These are phyloP conservation scores for Pachymerium ferrugineum DNA, from an alignment of 2,888 invertebrate species.

Conservation along the genomic window DNA sequence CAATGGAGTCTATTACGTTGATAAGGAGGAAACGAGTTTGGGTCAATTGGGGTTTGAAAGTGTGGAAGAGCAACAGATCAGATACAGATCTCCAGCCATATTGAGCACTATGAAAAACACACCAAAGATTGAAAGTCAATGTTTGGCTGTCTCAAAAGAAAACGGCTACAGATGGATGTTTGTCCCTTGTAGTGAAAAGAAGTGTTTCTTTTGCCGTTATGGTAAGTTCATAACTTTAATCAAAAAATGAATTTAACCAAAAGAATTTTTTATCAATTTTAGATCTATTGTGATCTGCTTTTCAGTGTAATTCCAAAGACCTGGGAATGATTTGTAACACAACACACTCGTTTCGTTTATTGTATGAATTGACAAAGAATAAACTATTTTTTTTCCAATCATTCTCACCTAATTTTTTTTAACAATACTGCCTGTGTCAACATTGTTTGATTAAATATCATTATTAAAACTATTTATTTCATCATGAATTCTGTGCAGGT, in stretches of 20 bases:
- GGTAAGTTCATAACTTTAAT: no score
- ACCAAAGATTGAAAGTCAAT: background rate
- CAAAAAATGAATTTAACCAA: background rate
- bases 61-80: background rate
- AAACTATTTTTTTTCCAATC: no score
- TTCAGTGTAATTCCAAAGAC: no score
- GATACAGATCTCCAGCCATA: background rate
- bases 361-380: no score
- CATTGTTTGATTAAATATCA: no score
- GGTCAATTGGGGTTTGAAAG: background rate
- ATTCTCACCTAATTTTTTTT: no score
- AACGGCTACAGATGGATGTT: background rate
- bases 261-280: background rate
- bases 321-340: no score
- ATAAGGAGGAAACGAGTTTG: background rate
- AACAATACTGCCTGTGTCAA: no score
- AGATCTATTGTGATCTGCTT: background rate
- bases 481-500: no score
- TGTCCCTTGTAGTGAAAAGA: background rate
- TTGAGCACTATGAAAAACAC: background rate
- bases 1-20: background rate
- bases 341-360: no score
- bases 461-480: no score
- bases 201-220: background rate
- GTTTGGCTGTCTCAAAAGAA: background rate